A percentile compares a stretch with the other conserved stretches of the same genome.
These are phyloP conservation scores for Stenodema calcarata DNA, from an alignment of 2,888 invertebrate species.

Conservation along the genomic window DNA sequence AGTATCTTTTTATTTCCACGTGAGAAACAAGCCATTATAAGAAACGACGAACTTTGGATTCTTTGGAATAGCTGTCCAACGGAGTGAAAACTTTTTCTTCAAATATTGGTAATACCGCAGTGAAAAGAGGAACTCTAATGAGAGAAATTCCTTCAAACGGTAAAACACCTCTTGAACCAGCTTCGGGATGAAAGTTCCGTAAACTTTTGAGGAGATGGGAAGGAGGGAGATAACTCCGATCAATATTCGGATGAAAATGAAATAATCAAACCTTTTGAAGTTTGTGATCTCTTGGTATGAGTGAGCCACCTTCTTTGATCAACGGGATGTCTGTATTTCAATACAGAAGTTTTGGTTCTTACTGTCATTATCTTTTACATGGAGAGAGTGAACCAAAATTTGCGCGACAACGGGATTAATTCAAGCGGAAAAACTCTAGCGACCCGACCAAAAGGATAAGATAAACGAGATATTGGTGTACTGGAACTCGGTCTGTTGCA, in stretches of 20 bases:
- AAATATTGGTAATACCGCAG: neutral
- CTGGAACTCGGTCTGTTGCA: too few species aligned
- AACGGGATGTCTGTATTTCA: neutral
- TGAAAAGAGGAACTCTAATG: conserved; percentile 11
- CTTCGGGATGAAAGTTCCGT: conserved; percentile 20
- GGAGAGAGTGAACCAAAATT: neutral
- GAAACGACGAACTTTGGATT: neutral
- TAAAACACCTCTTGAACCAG: neutral
- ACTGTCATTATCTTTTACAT: neutral
- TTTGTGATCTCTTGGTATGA: neutral
- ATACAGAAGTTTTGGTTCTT: neutral
- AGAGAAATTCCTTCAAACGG: neutral
- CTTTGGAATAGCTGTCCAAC: neutral
- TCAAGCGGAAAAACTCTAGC: neutral
- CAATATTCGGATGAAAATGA: neutral
- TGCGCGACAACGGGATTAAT: neutral
- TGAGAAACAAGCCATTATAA: neutral
- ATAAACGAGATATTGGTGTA: too few species aligned
- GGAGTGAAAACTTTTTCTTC: neutral
- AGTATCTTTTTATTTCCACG: neutral
- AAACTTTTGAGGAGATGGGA: conserved; percentile 1
- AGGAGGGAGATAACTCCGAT: neutral
- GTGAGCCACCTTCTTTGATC: neutral
- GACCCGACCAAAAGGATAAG: too few species aligned
- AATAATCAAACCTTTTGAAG: conserved; percentile 32